Evolutionary conservation across 2,888 invertebrate genomes (phyloP), one percentile per base, ranked within the genome.

Genomic region (Ichneumoninae sp.): DNA sequence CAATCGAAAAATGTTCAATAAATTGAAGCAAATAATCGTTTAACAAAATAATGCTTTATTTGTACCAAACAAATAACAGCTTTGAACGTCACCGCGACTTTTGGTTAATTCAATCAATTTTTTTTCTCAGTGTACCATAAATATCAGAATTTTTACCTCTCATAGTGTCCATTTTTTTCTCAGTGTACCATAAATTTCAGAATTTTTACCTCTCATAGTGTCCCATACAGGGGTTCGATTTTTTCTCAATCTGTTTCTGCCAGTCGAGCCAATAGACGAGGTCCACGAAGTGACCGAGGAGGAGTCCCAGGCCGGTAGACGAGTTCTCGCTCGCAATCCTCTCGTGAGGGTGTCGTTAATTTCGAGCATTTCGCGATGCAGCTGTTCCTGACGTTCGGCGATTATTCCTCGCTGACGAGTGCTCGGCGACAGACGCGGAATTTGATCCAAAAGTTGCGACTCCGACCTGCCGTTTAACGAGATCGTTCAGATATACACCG

Each of bases 281-380:
- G 89, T 90, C 91, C 91, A 91, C 26, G 87, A 89, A n/a, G 89
- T 87, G 30, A 90, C 79, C 10, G 92, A 92, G 40, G 89, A 83
- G n/a, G 91, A 87, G 60, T 92, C 92, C 91, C 92, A 92, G 0
- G 88, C 50, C 60, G 91, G 89, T 13, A 90, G 83, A 22, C 89
- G 89, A 65, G 86, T 89, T 30, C 90, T 90, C 57, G 88, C 87
- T 65, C 91, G 84, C 50, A 90, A 83, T 16, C 91, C 91, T 16
- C 91, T 88, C 22, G 90, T 89, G 77, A 92, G 81, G 1, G 91
- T 92, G 80, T 92, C 92, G 68, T 92, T 92, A 81, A 92, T 91
- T 73, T 90, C 90, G 36, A 88, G 88, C 85, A 92, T 91, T 82
- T 92, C 91, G 6, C 87, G 89, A 33, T 88, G 90, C 83, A 92